phyloP scores from a whole-genome alignment of 2,888 invertebrate species.

The Drosophila pseudotakahashii region DNA sequence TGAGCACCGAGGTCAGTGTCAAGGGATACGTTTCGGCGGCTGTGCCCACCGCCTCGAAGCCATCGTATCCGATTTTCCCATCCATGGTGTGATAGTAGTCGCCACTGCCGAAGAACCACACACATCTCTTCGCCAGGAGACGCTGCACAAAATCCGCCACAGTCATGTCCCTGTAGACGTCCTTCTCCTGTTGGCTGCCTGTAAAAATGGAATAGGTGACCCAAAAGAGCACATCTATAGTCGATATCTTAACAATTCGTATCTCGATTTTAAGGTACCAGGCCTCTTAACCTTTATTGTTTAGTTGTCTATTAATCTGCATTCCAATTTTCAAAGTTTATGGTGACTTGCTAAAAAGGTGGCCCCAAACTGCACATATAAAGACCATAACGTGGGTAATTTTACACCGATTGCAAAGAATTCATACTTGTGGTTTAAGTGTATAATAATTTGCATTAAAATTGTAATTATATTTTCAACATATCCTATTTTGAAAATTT shows the following conservation, averaged over 20 bases:
- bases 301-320: no score
- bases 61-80: conserved; percentile 83
- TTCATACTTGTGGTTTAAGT: no score
- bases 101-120: conserved; percentile 83
- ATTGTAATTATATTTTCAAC: no score
- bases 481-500: no score
- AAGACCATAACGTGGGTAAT: no score
- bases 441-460: no score
- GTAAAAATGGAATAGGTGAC: background rate
- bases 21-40: conserved; percentile 84
- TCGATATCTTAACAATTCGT: no score
- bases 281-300: no score
- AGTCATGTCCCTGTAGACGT: conserved; percentile 83
- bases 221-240: background rate
- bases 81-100: conserved; percentile 84
- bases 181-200: conserved; percentile 83
- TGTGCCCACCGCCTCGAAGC: conserved; percentile 86
- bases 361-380: background rate
- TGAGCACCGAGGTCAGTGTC: conserved; percentile 85
- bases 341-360: background rate
- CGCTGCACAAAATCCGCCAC: conserved; percentile 85
- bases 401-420: no score
- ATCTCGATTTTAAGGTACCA: no score
- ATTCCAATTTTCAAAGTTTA: no score
- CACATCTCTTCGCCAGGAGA: conserved; percentile 85